Evolutionary conservation across 2,888 invertebrate genomes (phyloP), one percentile per base, ranked within the genome.

Genomic region (Bhutanitis thaidina): DNA sequence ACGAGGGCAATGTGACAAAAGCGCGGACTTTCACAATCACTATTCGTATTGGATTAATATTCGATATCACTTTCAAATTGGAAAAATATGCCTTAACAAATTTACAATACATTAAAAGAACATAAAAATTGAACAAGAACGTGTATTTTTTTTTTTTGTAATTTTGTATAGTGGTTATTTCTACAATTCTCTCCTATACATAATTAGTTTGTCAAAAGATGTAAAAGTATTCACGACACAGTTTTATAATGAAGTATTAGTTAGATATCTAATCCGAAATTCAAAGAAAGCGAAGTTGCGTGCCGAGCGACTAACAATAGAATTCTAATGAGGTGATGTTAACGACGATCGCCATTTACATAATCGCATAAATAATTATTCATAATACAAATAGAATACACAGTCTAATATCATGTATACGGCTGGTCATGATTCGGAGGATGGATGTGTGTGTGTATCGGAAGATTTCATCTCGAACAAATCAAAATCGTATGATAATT

Each of bases 291-390:
- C 67, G 58, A 67, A 65, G 59, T 65, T 69, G 71, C 74, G 74
- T 70, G 75, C 69, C 67, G 71, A 68, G 62, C 64, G 66, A 69
- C 66, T 68, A 68, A 81, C 83, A 84, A 85, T 76, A 75, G 84
- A 83, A 87, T 86, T 80, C 81, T 81, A 86, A 86, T 84, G 80
- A 81, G 78, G 62, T 67, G 67, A 69, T 69, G 79, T 79, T 80
- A 83, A 77, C 77, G 74, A 77, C 77, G 74, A 76, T 74, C 63
- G 68, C 61, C 71, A 83, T 86, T 74, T 80, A 74, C 84, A 85
- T 88, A 86, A 84, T 79, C 74, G 77, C 77, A 80, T 82, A 72
- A 74, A 80, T 79, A 75, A 80, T 80, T 78, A 81, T 80, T 79
- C 75, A 79, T 80, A 78, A 80, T 68, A 73, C 66, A 76, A 77